Evolutionary conservation across 2,797 vertebrate genomes (phyloP), one percentile per base, ranked within the genome.

Genomic region (Loriculus beryllinus): DNA sequence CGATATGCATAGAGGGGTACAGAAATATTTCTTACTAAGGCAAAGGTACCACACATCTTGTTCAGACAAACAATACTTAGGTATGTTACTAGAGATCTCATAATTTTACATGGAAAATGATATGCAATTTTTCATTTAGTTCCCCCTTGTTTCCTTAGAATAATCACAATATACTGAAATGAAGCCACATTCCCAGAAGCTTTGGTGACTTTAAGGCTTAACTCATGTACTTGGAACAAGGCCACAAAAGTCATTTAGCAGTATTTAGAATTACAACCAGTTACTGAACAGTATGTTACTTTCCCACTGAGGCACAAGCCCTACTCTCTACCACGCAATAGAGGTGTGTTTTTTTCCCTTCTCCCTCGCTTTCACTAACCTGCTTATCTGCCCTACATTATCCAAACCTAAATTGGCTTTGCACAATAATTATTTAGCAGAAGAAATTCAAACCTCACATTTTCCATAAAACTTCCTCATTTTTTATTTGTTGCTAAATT

Each of bases 131-230:
- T 48, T 94, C 14, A 2, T 57, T 23, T 40, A 67, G 22, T 40
- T 95, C 47, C 63, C 54, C 49, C 15, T 33, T 2, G 19, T 82
- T 93, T 84, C 64, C 37, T 69, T 92, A 75, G 60, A 92, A 88
- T 75, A 95, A 95, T 85, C 37, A 78, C 45, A 88, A 92, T 81
- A 67, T 25, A 75, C 25, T 26, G 59, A 93, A 95, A 82, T 68
- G 52, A 85, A 96, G 48, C 26, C 63, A 70, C 22, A 43, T 91
- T 82, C 48, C 82, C 86, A 92, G 70, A 84, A 92, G 60, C 37
- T 68, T 2, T 86, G 43, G 67, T 93, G 77, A 92, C 70, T 90
- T 94, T 84, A 85, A 79, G 43, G 43, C 23, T 88, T 79, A 91
- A 79, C 33, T 79, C 76, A 82, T 39, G 60, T 74, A 74, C 56